phyloP scores from a whole-genome alignment of 2,797 vertebrate genomes.

The Anas acuta region DNA sequence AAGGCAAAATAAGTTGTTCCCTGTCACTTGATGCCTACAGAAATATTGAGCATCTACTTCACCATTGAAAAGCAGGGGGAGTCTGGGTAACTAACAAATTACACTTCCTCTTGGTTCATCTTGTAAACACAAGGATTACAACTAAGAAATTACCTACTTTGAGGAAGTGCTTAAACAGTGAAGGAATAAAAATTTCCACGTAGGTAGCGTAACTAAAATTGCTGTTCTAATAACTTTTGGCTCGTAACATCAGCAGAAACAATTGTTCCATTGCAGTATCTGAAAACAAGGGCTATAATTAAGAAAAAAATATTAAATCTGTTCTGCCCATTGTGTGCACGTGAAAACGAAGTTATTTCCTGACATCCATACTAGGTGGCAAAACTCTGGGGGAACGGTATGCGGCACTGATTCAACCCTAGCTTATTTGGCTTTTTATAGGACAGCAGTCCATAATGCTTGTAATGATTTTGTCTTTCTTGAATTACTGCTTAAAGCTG shows the following conservation, averaged over 20 bases:
- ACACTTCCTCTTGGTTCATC: background rate
- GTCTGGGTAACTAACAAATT: background rate
- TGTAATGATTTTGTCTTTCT: background rate
- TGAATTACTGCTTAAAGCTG: background rate
- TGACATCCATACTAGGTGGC: background rate
- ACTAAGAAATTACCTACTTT: background rate
- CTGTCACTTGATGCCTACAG: background rate
- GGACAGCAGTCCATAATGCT: background rate
- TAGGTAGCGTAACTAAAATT: background rate
- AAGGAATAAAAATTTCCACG: background rate
- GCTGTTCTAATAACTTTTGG: background rate
- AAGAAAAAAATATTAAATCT: background rate
- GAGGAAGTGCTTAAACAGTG: background rate
- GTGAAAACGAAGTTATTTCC: background rate
- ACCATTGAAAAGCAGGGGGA: background rate
- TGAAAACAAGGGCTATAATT: background rate
- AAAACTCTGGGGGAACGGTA: background rate
- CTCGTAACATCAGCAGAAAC: background rate
- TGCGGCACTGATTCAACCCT: background rate
- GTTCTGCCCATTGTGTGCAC: background rate
- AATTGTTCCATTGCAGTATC: background rate
- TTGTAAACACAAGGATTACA: background rate
- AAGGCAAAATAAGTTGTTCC: background rate
- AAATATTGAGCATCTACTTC: background rate
- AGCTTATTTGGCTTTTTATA: background rate